phyloP scores from a whole-genome alignment of 2,113 vertebrate genomes.

The Oncorhynchus keta region DNA sequence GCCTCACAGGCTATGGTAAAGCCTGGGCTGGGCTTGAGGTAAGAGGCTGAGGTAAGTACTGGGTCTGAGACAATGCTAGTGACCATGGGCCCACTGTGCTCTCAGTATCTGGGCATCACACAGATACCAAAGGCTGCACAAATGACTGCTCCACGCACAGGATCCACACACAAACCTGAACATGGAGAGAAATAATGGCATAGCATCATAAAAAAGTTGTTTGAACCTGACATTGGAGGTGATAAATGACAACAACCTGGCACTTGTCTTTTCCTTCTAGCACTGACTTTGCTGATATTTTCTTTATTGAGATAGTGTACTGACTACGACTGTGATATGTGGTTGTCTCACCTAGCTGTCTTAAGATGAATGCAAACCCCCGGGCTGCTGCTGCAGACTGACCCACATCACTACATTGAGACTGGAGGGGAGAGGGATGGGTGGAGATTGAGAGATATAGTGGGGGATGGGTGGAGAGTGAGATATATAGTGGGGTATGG shows the following conservation, averaged over 20 bases:
- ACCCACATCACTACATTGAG: slow-evolving; percentile 53
- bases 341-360: no score
- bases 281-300: no score
- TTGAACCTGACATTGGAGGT: background rate
- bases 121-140: slow-evolving; percentile 61
- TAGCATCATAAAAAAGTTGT: background rate
- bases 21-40: slow-evolving; percentile 2
- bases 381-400: slow-evolving; percentile 75
- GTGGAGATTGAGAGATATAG: no score
- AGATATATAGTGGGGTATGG: no score
- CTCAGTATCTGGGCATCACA: slow-evolving; percentile 44
- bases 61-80: background rate
- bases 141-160: slow-evolving; percentile 85
- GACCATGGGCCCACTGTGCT: slow-evolving; percentile 48
- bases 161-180: slow-evolving; percentile 73
- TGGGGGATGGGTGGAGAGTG: no score
- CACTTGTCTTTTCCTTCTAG: no score
- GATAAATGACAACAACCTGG: no score
- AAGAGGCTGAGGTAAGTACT: no score
- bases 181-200: slow-evolving; percentile 6
- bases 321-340: no score
- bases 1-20: slow-evolving; percentile 73
- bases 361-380: background rate
- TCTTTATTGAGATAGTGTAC: no score
- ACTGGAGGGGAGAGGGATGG: background rate